A percentile compares a stretch with the other conserved stretches of the same genome.
These are phyloP conservation scores for Chaetodon trifasciatus DNA, from an alignment of 2,797 vertebrate species.

Conservation along the genomic window DNA sequence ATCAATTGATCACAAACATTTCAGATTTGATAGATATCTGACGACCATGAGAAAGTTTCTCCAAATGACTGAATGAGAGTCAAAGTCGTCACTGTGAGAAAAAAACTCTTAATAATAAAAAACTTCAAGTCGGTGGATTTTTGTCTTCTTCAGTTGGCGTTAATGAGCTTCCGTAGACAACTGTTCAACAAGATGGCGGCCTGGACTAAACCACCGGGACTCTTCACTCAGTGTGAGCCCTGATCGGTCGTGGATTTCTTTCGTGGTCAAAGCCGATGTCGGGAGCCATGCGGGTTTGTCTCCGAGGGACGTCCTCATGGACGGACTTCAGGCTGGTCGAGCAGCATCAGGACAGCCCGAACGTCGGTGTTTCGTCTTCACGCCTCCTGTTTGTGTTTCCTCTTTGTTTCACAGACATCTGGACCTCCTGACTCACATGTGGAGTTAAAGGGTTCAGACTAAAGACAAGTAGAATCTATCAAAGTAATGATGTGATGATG, in stretches of 20 bases:
- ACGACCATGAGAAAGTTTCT: neutral
- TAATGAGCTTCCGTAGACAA: neutral
- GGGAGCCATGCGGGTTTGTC: slow-evolving; percentile 33
- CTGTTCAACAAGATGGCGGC: neutral
- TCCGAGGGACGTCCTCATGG: slow-evolving; percentile 7
- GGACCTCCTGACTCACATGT: slow-evolving; percentile 52
- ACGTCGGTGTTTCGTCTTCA: neutral
- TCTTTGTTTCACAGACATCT: slow-evolving; percentile 28
- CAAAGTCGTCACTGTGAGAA: neutral
- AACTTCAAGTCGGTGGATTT: neutral
- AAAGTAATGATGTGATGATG: slow-evolving; percentile 55
- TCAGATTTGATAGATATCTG: neutral
- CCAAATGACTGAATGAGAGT: neutral
- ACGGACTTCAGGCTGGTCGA: neutral
- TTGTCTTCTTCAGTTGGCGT: neutral
- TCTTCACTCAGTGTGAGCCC: neutral
- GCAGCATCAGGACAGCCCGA: neutral
- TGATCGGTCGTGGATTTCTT: neutral
- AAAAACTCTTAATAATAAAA: neutral
- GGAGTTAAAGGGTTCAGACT: slow-evolving; percentile 54
- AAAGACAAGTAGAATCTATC: slow-evolving; percentile 36
- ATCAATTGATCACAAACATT: neutral
- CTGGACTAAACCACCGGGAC: neutral
- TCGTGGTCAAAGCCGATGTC: slow-evolving; percentile 3
- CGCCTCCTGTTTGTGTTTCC: slow-evolving; percentile 27